These are phyloP conservation scores for Empidonax alnorum DNA, from an alignment of 2,113 vertebrate genomes.

Conservation along the genomic window DNA sequence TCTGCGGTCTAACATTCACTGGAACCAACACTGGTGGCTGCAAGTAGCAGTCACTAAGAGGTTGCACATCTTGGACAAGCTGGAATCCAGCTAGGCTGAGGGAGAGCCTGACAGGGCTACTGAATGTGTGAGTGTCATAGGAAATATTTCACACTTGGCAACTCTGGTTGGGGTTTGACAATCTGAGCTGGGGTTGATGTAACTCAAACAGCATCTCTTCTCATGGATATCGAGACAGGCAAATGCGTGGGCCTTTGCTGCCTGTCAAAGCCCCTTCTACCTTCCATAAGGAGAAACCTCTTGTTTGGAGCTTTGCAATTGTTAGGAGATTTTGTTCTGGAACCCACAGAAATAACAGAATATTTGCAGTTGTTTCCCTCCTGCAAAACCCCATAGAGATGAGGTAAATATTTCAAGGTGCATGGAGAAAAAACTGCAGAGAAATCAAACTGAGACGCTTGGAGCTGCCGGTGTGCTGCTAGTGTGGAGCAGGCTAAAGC, in stretches of 20 bases:
- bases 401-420: not conserved
- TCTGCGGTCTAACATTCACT: fast-evolving
- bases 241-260: not conserved
- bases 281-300: not conserved
- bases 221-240: not conserved
- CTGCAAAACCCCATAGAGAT: not conserved
- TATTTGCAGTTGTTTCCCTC: not conserved
- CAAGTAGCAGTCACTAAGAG: not conserved
- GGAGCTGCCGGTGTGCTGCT: not conserved
- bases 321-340: not conserved
- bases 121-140: not conserved
- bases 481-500: not conserved
- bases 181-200: not conserved
- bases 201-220: not conserved
- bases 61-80: not conserved
- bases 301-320: not conserved
- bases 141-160: not conserved
- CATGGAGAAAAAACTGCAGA: fast-evolving
- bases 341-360: not conserved
- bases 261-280: not conserved
- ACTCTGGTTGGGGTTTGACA: not conserved
- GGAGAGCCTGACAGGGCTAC: not conserved
- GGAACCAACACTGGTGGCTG: not conserved
- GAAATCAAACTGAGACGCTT: not conserved
- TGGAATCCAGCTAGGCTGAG: not conserved